A percentile compares a stretch with the other conserved stretches of the same genome.
phyloP scores from a whole-genome alignment of 2,888 invertebrate species.

The Pherbina coryleti region DNA sequence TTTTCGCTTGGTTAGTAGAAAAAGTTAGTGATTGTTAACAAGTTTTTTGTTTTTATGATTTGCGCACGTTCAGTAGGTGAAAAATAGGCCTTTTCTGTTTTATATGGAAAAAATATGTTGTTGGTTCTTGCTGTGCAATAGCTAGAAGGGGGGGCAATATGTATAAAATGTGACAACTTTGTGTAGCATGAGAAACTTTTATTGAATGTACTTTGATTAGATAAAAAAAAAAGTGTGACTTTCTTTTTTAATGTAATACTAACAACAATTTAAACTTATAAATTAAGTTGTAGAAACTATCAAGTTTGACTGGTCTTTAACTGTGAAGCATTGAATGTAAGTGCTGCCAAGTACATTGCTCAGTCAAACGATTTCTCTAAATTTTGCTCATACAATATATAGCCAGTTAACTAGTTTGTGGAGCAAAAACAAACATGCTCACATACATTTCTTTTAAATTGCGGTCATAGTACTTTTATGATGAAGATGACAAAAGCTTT shows the following conservation, averaged over 20 bases:
- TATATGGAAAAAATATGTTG: conserved; percentile 22
- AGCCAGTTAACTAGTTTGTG: no score
- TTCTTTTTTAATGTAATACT: no score
- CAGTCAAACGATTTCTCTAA: no score
- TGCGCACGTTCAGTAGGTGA: background rate
- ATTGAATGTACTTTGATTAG: background rate
- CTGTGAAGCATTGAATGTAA: no score
- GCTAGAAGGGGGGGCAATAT: background rate
- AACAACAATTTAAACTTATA: background rate
- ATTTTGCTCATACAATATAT: no score
- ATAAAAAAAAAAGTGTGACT: background rate
- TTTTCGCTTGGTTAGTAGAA: conserved; percentile 20
- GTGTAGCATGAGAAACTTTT: conserved; percentile 8
- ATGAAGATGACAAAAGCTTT: no score
- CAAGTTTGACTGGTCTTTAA: no score
- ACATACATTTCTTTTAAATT: no score
- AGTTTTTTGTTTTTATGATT: background rate
- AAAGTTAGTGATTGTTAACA: conserved; percentile 28
- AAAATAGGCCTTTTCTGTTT: conserved; percentile 9
- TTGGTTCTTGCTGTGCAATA: background rate
- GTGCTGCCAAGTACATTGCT: no score
- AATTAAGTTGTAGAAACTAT: background rate
- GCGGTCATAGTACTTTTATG: no score
- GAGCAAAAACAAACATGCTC: no score
- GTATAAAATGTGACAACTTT: background rate